phyloP scores from a whole-genome alignment of 2,113 vertebrate species.

The Odocoileus hemionus region DNA sequence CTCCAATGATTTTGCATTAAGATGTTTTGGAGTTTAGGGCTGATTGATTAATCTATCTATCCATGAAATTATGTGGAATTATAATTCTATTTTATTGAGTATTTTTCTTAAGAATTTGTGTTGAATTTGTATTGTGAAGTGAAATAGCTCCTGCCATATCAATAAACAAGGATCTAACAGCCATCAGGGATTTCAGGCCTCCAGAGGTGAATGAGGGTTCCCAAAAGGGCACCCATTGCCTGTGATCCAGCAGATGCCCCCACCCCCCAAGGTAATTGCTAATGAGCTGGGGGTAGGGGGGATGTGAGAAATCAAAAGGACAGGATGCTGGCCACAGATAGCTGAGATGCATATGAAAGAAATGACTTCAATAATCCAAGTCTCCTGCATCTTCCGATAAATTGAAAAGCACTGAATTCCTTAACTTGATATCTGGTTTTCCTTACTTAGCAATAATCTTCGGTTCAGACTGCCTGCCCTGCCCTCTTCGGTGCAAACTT shows the following conservation, averaged over 20 bases:
- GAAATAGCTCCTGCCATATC: neutral
- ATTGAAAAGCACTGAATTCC: neutral
- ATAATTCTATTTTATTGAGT: neutral
- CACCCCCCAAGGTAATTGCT: neutral
- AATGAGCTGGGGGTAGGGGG: neutral
- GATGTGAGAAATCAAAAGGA: neutral
- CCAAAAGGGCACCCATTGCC: neutral
- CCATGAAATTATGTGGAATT: neutral
- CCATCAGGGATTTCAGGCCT: neutral
- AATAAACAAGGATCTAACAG: neutral
- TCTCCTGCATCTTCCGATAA: neutral
- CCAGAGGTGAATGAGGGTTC: neutral
- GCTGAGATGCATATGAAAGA: neutral
- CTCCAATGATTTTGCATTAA: neutral
- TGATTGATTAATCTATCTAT: neutral
- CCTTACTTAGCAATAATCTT: neutral
- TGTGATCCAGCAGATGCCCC: neutral
- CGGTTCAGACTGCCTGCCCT: neutral
- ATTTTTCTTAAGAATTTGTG: neutral
- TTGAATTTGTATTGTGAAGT: neutral
- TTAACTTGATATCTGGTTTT: neutral
- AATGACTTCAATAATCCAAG: neutral
- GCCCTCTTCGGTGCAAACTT: neutral
- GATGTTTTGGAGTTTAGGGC: neutral
- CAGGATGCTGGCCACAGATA: neutral